phyloP scores from a whole-genome alignment of 2,797 vertebrate species.

The Channa striata region DNA sequence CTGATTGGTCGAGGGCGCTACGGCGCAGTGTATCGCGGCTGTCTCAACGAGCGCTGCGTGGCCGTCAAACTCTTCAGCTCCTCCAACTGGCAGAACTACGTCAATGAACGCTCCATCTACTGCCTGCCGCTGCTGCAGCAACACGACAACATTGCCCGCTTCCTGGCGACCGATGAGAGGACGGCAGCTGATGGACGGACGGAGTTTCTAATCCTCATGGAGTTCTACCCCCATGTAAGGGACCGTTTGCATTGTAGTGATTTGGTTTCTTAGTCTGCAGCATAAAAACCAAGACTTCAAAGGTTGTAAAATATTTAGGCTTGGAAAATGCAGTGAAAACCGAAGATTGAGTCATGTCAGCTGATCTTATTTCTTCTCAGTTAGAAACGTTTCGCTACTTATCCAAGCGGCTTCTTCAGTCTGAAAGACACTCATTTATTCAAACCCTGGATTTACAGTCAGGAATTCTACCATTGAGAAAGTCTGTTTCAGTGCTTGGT shows the following conservation, averaged over 20 bases:
- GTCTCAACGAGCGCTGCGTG: conserved; percentile 90
- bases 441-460: too few relatives aligned
- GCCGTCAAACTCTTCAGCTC: conserved; percentile 95
- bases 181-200: conserved; percentile 87
- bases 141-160: conserved; percentile 92
- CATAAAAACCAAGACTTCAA: too few relatives aligned
- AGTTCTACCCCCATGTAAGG: conserved; percentile 75
- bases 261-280: too few relatives aligned
- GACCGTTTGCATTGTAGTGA: too few relatives aligned
- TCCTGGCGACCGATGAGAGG: conserved; percentile 91
- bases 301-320: neutral
- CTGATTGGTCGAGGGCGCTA: conserved; percentile 96
- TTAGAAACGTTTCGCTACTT: too few relatives aligned
- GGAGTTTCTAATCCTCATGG: conserved; percentile 95
- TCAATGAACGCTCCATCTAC: conserved; percentile 94
- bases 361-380: too few relatives aligned
- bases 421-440: too few relatives aligned
- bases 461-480: too few relatives aligned
- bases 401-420: too few relatives aligned
- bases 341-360: too few relatives aligned
- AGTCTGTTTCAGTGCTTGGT: too few relatives aligned
- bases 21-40: conserved; percentile 92
- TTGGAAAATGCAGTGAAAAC: too few relatives aligned
- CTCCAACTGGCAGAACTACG: conserved; percentile 91
- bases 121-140: conserved; percentile 90